Evolutionary conservation across 2,113 vertebrate genomes (phyloP).

Genomic region (Felis catus): DNA sequence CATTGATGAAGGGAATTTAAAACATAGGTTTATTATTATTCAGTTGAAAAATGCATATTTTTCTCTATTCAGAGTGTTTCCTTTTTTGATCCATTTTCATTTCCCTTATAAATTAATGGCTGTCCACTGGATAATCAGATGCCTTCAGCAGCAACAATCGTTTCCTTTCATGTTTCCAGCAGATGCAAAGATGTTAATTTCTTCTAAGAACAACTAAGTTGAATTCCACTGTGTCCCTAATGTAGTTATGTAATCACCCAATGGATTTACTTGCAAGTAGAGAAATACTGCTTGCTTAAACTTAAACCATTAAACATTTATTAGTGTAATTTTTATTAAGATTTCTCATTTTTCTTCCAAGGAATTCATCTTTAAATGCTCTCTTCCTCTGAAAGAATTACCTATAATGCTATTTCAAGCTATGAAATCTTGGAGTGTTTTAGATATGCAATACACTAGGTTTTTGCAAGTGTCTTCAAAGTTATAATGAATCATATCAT

Average conservation of each 20-base stretch:
- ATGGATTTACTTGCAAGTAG: neutral
- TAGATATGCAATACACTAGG: neutral
- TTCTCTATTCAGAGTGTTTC: neutral
- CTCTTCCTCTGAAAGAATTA: neutral
- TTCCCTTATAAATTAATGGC: neutral
- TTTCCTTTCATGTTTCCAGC: neutral
- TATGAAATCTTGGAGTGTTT: neutral
- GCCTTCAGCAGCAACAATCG: neutral
- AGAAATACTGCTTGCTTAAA: constrained; percentile 26
- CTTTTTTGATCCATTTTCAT: neutral
- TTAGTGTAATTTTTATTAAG: constrained; percentile 1
- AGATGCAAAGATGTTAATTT: neutral
- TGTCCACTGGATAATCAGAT: neutral
- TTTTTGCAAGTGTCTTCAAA: neutral
- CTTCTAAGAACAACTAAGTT: neutral
- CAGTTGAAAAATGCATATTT: neutral
- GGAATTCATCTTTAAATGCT: constrained; percentile 15
- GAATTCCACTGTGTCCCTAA: neutral
- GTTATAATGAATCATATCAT: neutral
- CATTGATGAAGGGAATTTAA: neutral
- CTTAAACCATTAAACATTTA: neutral
- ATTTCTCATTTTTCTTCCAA: constrained; percentile 32
- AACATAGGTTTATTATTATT: neutral
- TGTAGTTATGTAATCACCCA: neutral
- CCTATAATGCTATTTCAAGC: neutral